A percentile compares a stretch with the other conserved stretches of the same genome.
Conservation (phyloP, 1,140 invertebrate species). For the Ctenoplectra terminalis region DNA sequence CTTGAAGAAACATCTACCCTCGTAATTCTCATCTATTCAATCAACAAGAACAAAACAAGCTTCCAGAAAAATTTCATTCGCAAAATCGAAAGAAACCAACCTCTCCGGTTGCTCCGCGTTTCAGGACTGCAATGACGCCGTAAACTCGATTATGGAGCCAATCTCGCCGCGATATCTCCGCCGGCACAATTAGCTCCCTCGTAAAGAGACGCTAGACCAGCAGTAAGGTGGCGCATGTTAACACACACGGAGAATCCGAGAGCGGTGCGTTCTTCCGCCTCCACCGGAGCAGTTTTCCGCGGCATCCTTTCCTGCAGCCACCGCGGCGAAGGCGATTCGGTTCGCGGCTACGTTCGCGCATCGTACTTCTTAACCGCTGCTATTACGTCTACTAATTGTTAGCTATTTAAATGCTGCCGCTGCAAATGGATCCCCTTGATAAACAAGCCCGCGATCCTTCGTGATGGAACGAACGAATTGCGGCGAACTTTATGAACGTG, state of each 20-base stretch:
- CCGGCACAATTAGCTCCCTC: conserved; percentile 68
- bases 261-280: conserved; percentile 1
- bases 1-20: background rate
- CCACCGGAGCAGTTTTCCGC: conserved; percentile 16
- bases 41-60: background rate
- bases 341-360: conserved; percentile 46
- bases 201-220: conserved; percentile 60
- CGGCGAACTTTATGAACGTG: background rate
- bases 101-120: background rate
- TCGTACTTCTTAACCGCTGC: conserved; percentile 65
- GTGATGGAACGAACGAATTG: conserved; percentile 1
- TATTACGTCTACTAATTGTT: conserved; percentile 72
- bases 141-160: conserved; percentile 68
- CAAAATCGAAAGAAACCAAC: background rate
- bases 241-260: conserved; percentile 61
- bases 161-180: conserved; percentile 56
- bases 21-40: no score
- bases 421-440: conserved; percentile 59
- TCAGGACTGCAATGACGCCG: conserved; percentile 37
- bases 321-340: conserved; percentile 38
- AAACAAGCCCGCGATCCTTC: conserved; percentile 4
- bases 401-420: conserved; percentile 68
- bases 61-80: background rate
- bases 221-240: conserved; percentile 65
- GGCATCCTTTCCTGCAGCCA: background rate